phyloP scores from a whole-genome alignment of 2,113 vertebrate species.

The Apteryx owenii region DNA sequence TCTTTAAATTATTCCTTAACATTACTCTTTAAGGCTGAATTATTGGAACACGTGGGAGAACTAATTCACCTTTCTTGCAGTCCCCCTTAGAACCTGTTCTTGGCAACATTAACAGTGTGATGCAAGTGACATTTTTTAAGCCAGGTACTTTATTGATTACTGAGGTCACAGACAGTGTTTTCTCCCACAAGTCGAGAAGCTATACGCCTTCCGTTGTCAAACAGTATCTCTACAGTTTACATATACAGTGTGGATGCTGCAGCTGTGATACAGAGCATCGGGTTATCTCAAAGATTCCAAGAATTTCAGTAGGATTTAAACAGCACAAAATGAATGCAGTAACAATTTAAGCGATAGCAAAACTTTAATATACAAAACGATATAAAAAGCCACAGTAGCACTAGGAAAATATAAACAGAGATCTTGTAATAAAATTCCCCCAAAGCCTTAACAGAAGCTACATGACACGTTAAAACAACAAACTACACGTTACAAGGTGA shows the following conservation, averaged over 20 bases:
- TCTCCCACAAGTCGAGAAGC: neutral
- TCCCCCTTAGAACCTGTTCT: neutral
- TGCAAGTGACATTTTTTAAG: neutral
- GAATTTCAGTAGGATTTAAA: neutral
- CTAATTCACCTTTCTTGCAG: neutral
- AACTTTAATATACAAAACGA: neutral
- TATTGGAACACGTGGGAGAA: neutral
- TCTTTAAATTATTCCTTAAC: neutral
- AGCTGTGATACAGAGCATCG: neutral
- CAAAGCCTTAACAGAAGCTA: neutral
- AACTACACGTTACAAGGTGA: neutral
- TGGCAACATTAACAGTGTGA: neutral
- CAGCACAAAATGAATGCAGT: neutral
- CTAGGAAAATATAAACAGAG: neutral
- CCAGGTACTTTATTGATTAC: neutral
- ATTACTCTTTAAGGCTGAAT: neutral
- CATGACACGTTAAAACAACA: fast-evolving
- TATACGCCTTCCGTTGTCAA: neutral
- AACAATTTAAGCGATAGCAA: neutral
- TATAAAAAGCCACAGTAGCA: fast-evolving
- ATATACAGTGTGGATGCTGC: fast-evolving
- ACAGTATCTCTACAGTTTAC: neutral
- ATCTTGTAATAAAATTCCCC: too few relatives aligned
- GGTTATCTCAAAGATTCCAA: neutral
- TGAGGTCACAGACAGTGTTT: neutral